Conservation (phyloP, 2,797 vertebrate genomes). For the Helostoma temminkii region DNA sequence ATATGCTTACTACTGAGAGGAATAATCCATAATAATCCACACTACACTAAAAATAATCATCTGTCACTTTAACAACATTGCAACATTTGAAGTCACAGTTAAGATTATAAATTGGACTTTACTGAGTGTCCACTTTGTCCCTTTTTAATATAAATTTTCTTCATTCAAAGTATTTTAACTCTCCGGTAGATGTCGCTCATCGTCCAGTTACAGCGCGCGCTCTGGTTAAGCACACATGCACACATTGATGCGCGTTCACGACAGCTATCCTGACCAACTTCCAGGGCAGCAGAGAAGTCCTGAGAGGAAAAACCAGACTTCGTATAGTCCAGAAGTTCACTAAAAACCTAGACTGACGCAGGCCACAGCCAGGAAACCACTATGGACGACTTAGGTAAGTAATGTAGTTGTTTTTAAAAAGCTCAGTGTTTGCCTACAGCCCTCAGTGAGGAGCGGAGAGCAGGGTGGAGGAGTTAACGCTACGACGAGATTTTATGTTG, state of each 20-base stretch:
- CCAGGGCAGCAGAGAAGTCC: conserved; percentile 60
- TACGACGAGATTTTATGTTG: conserved; percentile 40
- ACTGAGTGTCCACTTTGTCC: no score
- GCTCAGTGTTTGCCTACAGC: background rate
- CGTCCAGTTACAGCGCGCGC: conserved; percentile 44
- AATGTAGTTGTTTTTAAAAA: background rate
- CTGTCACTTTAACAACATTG: no score
- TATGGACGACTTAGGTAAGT: conserved; percentile 87
- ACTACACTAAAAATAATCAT: no score
- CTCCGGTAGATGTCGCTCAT: conserved; percentile 68
- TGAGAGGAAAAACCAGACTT: conserved; percentile 47
- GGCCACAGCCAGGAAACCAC: conserved; percentile 31
- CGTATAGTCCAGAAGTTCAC: background rate
- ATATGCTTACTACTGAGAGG: no score
- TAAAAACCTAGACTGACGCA: background rate
- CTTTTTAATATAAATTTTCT: no score
- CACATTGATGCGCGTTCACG: conserved; percentile 68
- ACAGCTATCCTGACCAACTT: conserved; percentile 53
- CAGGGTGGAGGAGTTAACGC: conserved; percentile 62
- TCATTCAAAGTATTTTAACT: no score
- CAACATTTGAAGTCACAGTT: no score
- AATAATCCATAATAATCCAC: no score
- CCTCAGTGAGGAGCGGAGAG: conserved; percentile 46
- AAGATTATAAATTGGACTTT: no score
- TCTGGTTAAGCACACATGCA: conserved; percentile 55